These are phyloP conservation scores for Corythaeola cristata DNA, from an alignment of 2,113 vertebrate genomes.

Conservation along the genomic window DNA sequence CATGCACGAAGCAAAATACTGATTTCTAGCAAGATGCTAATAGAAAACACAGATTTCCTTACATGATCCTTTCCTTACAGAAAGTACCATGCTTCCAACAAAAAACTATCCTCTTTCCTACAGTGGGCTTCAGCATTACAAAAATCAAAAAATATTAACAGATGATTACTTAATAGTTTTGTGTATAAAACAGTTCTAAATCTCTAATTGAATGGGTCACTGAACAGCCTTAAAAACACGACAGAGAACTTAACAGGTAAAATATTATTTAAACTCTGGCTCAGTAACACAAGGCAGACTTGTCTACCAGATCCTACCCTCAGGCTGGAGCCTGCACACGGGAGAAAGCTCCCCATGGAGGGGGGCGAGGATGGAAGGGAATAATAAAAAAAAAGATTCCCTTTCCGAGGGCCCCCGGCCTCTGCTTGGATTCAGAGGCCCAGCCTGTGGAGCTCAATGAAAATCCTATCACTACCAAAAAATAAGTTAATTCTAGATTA, in stretches of 20 bases:
- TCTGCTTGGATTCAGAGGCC: not conserved
- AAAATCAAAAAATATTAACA: not conserved
- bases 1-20: not conserved
- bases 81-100: not conserved
- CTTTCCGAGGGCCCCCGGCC: slow-evolving; percentile 44
- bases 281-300: not conserved
- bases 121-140: not conserved
- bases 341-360: not conserved
- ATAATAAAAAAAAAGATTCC: not conserved
- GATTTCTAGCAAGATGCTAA: not conserved
- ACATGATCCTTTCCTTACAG: not conserved
- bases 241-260: not conserved
- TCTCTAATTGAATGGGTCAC: not conserved
- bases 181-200: not conserved
- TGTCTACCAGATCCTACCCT: not conserved
- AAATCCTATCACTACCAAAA: slow-evolving; percentile 3
- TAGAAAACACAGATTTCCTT: not conserved
- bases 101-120: not conserved
- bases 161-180: not conserved
- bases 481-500: slow-evolving; percentile 36
- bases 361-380: not conserved
- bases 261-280: not conserved
- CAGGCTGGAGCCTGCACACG: not conserved
- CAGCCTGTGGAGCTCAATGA: slow-evolving; percentile 7
- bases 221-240: not conserved